These are phyloP conservation scores for Chrysopa pallens DNA, from an alignment of 1,140 invertebrate genomes.

Conservation along the genomic window DNA sequence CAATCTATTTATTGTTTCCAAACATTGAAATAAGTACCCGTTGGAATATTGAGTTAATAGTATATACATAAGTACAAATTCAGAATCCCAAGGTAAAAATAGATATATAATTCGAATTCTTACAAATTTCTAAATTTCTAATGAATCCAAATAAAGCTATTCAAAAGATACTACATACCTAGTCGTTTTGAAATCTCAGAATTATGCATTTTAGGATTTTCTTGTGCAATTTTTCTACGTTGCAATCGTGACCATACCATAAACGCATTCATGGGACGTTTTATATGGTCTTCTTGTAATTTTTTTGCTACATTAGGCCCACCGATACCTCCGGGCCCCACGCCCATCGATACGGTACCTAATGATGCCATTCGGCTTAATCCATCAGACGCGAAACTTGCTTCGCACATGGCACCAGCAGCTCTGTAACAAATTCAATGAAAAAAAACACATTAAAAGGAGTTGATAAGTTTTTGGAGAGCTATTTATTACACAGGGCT, in stretches of 20 bases:
- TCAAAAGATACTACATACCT: constrained; percentile 36
- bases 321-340: background rate
- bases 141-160: constrained; percentile 15
- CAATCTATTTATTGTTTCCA: too few relatives aligned
- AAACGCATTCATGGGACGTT: constrained; percentile 78
- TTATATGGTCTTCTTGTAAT: constrained; percentile 55
- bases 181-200: constrained; percentile 91
- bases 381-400: constrained; percentile 21
- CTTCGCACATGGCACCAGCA: constrained; percentile 17
- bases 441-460: too few relatives aligned
- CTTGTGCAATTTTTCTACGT: constrained; percentile 81
- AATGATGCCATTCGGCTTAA: constrained; percentile 22
- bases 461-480: too few relatives aligned
- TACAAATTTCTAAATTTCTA: too few relatives aligned
- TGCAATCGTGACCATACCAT: constrained; percentile 78
- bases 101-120: too few relatives aligned
- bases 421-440: background rate
- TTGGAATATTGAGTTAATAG: too few relatives aligned
- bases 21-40: too few relatives aligned
- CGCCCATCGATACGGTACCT: constrained; percentile 9
- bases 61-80: too few relatives aligned
- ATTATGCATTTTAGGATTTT: constrained; percentile 98
- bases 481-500: too few relatives aligned
- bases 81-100: too few relatives aligned
- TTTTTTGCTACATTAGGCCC: constrained; percentile 11